Conservation (phyloP, 2,113 vertebrate species). For the Heterotilapia buettikoferi region DNA sequence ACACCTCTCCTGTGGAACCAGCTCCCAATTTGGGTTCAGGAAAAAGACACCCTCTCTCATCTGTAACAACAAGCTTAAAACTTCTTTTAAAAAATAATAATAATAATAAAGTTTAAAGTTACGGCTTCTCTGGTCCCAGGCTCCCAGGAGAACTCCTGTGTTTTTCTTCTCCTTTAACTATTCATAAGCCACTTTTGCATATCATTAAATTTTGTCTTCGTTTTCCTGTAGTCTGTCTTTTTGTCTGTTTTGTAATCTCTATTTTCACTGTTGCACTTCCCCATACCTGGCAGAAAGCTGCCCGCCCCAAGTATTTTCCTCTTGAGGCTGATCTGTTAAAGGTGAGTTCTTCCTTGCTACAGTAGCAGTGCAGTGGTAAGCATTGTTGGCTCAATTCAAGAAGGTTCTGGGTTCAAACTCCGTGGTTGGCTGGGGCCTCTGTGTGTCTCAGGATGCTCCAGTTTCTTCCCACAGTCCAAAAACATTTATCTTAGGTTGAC, state of each 20-base stretch:
- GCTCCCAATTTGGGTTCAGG: neutral
- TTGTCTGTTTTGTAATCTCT: neutral
- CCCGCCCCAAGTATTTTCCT: neutral
- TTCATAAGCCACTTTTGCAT: neutral
- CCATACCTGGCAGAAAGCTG: neutral
- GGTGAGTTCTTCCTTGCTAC: neutral
- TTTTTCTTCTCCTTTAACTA: neutral
- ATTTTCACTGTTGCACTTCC: neutral
- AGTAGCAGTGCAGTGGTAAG: neutral
- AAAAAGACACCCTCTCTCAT: neutral
- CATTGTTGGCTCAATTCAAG: neutral
- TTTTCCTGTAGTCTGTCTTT: neutral
- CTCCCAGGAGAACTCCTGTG: neutral
- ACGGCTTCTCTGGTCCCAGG: neutral
- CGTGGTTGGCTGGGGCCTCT: neutral
- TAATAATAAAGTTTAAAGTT: neutral
- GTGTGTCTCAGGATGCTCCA: neutral
- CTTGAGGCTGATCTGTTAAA: neutral
- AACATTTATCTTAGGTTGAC: neutral
- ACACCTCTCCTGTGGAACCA: neutral
- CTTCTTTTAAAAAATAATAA: neutral
- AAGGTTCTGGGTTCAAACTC: neutral
- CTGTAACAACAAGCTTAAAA: neutral
- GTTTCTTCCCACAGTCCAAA: neutral
- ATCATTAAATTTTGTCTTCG: neutral